A percentile compares a stretch with the other conserved stretches of the same genome.
Conservation (phyloP, 2,888 invertebrate genomes). For the Zaprionus obscuricornis region DNA sequence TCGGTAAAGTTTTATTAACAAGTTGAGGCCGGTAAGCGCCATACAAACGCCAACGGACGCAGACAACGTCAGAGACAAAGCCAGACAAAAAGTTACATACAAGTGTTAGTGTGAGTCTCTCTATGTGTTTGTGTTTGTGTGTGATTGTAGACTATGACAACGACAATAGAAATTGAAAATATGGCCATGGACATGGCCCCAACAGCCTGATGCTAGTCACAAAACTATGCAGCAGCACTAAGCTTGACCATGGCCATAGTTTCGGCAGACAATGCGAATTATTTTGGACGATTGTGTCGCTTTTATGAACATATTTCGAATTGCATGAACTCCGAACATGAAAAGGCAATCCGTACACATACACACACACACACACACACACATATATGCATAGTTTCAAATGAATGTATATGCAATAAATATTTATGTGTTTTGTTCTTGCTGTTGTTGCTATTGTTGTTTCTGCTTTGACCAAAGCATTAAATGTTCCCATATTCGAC, state of each 20-base stretch:
- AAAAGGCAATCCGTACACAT: constrained; percentile 20
- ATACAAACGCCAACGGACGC: constrained; percentile 1
- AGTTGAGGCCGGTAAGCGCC: constrained; percentile 52
- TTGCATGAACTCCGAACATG: constrained; percentile 39
- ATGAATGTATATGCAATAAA: too few relatives aligned
- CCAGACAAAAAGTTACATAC: too few relatives aligned
- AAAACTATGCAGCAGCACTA: constrained; percentile 55
- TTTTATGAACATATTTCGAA: constrained; percentile 55
- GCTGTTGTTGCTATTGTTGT: too few relatives aligned
- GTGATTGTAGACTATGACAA: constrained; percentile 16
- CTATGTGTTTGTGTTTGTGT: not conserved
- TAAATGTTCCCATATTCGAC: too few relatives aligned
- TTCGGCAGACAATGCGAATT: constrained; percentile 57
- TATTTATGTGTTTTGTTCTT: too few relatives aligned
- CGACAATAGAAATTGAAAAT: constrained; percentile 67
- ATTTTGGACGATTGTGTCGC: constrained; percentile 58
- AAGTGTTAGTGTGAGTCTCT: too few relatives aligned
- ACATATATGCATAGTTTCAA: constrained; percentile 2
- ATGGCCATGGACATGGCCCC: too few relatives aligned
- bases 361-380: not conserved
- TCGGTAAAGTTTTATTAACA: constrained; percentile 76
- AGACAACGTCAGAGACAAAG: constrained; percentile 3
- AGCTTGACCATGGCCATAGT: constrained; percentile 37
- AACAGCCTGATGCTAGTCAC: constrained; percentile 17
- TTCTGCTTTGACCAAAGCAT: too few relatives aligned